A percentile compares a stretch with the other conserved stretches of the same genome.
Conservation (phyloP, 2,888 invertebrate species). For the Apamea sordens region DNA sequence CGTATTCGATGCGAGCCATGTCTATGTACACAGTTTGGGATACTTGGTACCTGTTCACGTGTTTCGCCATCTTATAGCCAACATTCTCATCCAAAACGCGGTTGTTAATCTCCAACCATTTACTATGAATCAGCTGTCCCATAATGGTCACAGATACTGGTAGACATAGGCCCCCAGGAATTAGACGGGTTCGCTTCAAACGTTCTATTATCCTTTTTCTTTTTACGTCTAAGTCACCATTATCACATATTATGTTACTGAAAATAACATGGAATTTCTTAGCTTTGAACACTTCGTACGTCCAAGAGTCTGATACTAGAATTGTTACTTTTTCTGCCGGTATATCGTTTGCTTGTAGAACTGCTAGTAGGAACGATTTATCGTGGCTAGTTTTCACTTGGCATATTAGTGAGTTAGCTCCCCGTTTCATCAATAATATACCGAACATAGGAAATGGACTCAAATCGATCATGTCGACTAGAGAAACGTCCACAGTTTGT, state of each 20-base stretch:
- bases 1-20: slow-evolving; percentile 30
- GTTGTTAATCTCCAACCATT: slow-evolving; percentile 49
- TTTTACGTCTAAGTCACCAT: slow-evolving; percentile 51
- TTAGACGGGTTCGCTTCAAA: slow-evolving; percentile 19
- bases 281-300: slow-evolving; percentile 10
- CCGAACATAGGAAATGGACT: slow-evolving; percentile 90
- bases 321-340: slow-evolving; percentile 49
- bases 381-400: slow-evolving; percentile 46
- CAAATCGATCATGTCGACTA: slow-evolving; percentile 83
- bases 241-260: slow-evolving; percentile 39
- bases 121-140: slow-evolving; percentile 49
- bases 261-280: slow-evolving; percentile 58
- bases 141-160: slow-evolving; percentile 46
- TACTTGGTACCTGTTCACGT: slow-evolving; percentile 49
- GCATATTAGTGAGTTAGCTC: slow-evolving; percentile 76
- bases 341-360: slow-evolving; percentile 42
- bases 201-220: slow-evolving; percentile 16
- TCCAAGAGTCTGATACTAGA: slow-evolving; percentile 37
- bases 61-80: slow-evolving; percentile 30
- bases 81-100: slow-evolving; percentile 47
- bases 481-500: slow-evolving; percentile 38
- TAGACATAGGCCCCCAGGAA: slow-evolving; percentile 20
- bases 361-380: slow-evolving; percentile 38
- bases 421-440: slow-evolving; percentile 83
- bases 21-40: slow-evolving; percentile 49